Conservation (phyloP, 2,888 invertebrate genomes). For the Himalopsyche kuldschensis region DNA sequence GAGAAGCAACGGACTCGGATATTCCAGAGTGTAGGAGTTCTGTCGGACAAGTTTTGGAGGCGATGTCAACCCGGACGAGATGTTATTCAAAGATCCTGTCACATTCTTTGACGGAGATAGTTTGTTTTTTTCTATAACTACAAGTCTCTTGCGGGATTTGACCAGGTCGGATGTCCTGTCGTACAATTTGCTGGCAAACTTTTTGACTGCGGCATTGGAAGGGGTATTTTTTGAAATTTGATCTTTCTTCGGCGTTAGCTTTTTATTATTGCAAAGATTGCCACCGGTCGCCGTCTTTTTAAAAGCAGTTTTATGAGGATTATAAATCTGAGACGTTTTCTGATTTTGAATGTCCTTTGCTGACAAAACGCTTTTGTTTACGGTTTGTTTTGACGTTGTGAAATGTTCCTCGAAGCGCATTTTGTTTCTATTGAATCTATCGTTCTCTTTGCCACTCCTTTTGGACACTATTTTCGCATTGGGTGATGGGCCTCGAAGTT, state of each 20-base stretch:
- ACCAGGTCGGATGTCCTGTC: slow-evolving; percentile 13
- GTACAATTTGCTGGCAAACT: neutral
- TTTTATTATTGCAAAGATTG: neutral
- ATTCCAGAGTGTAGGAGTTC: slow-evolving; percentile 76
- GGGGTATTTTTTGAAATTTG: neutral
- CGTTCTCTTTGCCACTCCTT: neutral
- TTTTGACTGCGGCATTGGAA: neutral
- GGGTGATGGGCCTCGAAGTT: neutral
- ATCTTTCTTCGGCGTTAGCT: neutral
- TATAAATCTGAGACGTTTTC: neutral
- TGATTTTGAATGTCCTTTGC: slow-evolving; percentile 3
- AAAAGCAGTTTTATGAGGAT: neutral
- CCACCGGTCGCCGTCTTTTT: neutral
- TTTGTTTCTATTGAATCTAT: neutral
- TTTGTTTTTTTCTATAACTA: slow-evolving; percentile 10
- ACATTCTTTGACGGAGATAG: slow-evolving; percentile 38
- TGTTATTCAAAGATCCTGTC: slow-evolving; percentile 54
- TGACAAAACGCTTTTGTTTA: neutral
- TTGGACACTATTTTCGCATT: neutral
- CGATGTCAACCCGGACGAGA: slow-evolving; percentile 48
- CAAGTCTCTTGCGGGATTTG: slow-evolving; percentile 16
- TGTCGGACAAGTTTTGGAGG: slow-evolving; percentile 63
- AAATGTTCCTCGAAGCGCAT: neutral
- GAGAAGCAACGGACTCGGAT: slow-evolving; percentile 74
- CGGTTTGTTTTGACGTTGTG: neutral